Evolutionary conservation across 2,113 vertebrate species (phyloP).

Genomic region (Malaclemys terrapin): DNA sequence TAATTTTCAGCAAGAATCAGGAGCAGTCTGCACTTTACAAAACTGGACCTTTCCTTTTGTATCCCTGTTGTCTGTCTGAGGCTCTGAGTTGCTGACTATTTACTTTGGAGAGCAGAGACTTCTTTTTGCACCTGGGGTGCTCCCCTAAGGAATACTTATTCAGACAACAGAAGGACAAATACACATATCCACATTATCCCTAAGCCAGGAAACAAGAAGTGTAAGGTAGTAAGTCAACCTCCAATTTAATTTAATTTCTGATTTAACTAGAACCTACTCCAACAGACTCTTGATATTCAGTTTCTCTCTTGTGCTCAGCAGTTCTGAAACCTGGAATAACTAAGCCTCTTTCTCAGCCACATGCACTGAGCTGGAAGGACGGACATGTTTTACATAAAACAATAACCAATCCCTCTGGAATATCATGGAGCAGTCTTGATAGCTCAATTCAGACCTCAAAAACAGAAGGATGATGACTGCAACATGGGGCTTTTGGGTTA

Average conservation of each 20-base stretch:
- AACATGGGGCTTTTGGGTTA: neutral
- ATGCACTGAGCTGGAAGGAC: neutral
- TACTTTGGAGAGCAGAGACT: neutral
- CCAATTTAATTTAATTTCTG: neutral
- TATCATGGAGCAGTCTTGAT: neutral
- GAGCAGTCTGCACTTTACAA: neutral
- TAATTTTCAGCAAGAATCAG: neutral
- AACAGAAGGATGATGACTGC: neutral
- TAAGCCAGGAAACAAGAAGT: neutral
- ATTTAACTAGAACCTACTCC: neutral
- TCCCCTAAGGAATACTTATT: neutral
- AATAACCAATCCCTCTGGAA: neutral
- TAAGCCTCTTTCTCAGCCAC: neutral
- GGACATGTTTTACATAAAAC: neutral
- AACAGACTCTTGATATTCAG: neutral
- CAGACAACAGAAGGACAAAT: neutral
- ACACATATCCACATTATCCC: neutral
- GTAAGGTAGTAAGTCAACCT: neutral
- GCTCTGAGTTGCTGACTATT: neutral
- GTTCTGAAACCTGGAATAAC: neutral
- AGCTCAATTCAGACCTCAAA: neutral
- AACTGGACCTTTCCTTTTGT: neutral
- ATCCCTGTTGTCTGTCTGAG: neutral
- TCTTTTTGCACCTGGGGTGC: neutral
- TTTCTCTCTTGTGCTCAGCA: neutral